Evolutionary conservation across 2,888 invertebrate genomes (phyloP).

Genomic region (Odontothrips loti): DNA sequence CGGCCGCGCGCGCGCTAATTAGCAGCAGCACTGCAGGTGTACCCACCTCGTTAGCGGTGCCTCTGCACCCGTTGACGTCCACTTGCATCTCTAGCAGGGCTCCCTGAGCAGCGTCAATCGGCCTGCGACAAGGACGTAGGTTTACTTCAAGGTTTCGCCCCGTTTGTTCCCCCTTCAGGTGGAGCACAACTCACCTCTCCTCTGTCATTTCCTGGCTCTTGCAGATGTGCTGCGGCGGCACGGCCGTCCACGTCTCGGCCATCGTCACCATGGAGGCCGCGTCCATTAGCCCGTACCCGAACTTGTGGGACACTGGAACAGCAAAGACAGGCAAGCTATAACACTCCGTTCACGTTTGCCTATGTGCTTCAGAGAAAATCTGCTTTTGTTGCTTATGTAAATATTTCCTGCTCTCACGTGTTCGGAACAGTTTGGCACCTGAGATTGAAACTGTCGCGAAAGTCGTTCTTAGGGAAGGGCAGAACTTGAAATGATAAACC

Average conservation of each 20-base stretch:
- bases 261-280: constrained; percentile 54
- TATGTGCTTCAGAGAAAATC: no score
- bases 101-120: constrained; percentile 34
- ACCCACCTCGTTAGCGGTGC: constrained; percentile 45
- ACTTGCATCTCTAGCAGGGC: constrained; percentile 44
- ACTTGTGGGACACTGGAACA: constrained; percentile 52
- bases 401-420: no score
- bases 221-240: constrained; percentile 56
- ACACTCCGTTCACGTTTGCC: no score
- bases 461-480: no score
- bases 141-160: no score
- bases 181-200: constrained; percentile 43
- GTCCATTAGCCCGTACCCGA: constrained; percentile 61
- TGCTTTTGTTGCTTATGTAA: no score
- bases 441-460: no score
- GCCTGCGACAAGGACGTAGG: constrained; percentile 29
- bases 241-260: constrained; percentile 53
- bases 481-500: no score
- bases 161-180: neutral
- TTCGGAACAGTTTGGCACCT: no score
- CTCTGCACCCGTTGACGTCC: constrained; percentile 50
- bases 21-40: no score
- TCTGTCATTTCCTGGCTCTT: constrained; percentile 45
- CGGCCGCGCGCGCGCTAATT: no score
- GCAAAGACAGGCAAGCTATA: constrained; percentile 3